These are phyloP conservation scores for Acyrthosiphon pisum DNA, from an alignment of 1,140 invertebrate genomes.

Conservation along the genomic window DNA sequence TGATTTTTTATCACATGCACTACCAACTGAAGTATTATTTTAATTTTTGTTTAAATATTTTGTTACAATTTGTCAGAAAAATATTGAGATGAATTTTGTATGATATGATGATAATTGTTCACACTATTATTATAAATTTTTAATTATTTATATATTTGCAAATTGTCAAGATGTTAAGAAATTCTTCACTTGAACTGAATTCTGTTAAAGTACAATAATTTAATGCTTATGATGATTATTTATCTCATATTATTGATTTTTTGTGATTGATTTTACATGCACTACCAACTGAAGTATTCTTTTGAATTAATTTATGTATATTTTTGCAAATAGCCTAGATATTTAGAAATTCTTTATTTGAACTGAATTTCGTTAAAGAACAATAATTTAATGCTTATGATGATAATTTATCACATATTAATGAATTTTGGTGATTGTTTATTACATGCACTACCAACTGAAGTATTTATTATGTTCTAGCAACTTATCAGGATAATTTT, in stretches of 20 bases:
- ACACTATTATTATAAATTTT: too few species aligned
- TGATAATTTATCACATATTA: background rate
- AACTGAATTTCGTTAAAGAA: too few species aligned
- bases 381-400: background rate
- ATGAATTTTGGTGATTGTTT: conserved; percentile 7
- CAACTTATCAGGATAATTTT: background rate
- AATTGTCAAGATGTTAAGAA: background rate
- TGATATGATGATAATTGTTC: too few species aligned
- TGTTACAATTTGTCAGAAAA: too few species aligned
- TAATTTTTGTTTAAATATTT: too few species aligned
- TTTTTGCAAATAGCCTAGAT: background rate
- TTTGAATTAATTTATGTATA: too few species aligned
- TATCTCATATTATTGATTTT: background rate
- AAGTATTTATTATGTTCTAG: background rate
- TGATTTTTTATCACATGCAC: conserved; percentile 28
- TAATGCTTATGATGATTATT: background rate
- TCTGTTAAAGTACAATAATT: background rate
- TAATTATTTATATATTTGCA: background rate
- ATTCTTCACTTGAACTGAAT: background rate
- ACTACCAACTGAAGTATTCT: conserved; percentile 22
- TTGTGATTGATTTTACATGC: conserved; percentile 33
- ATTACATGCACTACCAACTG: conserved; percentile 48
- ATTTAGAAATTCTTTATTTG: too few species aligned
- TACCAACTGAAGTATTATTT: conserved; percentile 35
- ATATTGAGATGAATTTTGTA: too few species aligned